Evolutionary conservation across 2,888 invertebrate genomes (phyloP).

Genomic region (Drosophila multiciliata): DNA sequence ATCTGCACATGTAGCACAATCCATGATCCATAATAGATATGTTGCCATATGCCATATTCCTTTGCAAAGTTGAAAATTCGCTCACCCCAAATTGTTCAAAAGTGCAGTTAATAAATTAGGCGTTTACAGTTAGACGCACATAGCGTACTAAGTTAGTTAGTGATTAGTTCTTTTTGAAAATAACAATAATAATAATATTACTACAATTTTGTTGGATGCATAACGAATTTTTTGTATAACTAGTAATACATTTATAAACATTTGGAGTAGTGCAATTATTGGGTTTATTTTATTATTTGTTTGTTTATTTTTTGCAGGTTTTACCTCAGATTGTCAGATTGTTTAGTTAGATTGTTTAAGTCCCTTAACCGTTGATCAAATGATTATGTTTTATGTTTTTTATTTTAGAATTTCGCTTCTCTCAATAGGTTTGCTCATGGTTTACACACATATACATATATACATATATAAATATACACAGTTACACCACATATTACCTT

Average conservation of each 20-base stretch:
- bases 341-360: conserved; percentile 16
- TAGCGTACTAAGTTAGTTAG: conserved; percentile 11
- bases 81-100: conserved; percentile 37
- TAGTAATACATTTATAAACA: conserved; percentile 19
- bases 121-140: conserved; percentile 33
- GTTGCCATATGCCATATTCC: conserved; percentile 30
- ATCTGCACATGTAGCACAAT: conserved; percentile 20
- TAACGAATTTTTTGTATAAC: conserved; percentile 57
- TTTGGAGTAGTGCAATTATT: conserved; percentile 71
- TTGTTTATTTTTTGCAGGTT: conserved; percentile 21
- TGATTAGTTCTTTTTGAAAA: conserved; percentile 15
- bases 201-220: conserved; percentile 27
- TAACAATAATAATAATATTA: neutral
- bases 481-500: conserved; percentile 1
- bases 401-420: conserved; percentile 3
- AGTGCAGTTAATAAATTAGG: conserved; percentile 29
- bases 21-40: conserved; percentile 22
- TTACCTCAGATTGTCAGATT: conserved; percentile 52
- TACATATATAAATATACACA: conserved; percentile 17
- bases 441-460: conserved; percentile 21
- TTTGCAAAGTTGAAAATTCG: conserved; percentile 51
- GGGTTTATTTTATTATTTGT: conserved; percentile 46
- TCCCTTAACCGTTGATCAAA: conserved; percentile 3
- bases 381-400: neutral
- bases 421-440: conserved; percentile 16